A percentile compares a stretch with the other conserved stretches of the same genome.
phyloP scores from a whole-genome alignment of 2,113 vertebrate genomes.

The Poeciliopsis prolifica region DNA sequence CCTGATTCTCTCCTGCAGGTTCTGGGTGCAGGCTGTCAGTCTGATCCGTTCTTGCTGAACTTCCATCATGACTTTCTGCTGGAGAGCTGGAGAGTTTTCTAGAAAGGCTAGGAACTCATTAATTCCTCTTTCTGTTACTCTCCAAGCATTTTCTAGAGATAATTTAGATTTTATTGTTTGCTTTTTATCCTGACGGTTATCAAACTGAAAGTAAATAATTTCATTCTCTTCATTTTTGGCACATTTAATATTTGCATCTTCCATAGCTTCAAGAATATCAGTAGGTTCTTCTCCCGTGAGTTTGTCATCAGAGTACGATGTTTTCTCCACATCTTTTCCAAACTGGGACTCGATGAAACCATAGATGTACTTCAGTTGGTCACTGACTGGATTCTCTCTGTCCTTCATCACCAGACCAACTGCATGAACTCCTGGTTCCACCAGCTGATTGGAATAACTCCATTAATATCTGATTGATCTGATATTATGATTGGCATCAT shows the following conservation, averaged over 20 bases:
- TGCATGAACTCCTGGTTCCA: slow-evolving; percentile 9
- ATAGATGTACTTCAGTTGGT: slow-evolving; percentile 3
- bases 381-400: not conserved
- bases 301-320: no score
- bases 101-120: not conserved
- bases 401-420: slow-evolving; percentile 45
- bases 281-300: no score
- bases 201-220: no score
- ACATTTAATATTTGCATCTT: no score
- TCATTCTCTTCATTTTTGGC: no score
- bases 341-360: not conserved
- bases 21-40: slow-evolving; percentile 8
- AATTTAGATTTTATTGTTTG: no score
- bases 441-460: slow-evolving; percentile 19
- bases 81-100: not conserved
- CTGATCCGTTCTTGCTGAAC: not conserved
- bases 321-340: slow-evolving; percentile 20
- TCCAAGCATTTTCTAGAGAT: not conserved
- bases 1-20: not conserved
- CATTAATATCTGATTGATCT: not conserved
- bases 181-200: no score
- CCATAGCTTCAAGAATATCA: no score
- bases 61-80: not conserved
- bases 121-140: not conserved
- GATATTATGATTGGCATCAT: not conserved